A percentile compares a stretch with the other conserved stretches of the same genome.
These are phyloP conservation scores for Choloepus hoffmanni DNA, from an alignment of 2,113 vertebrate genomes.

Conservation along the genomic window DNA sequence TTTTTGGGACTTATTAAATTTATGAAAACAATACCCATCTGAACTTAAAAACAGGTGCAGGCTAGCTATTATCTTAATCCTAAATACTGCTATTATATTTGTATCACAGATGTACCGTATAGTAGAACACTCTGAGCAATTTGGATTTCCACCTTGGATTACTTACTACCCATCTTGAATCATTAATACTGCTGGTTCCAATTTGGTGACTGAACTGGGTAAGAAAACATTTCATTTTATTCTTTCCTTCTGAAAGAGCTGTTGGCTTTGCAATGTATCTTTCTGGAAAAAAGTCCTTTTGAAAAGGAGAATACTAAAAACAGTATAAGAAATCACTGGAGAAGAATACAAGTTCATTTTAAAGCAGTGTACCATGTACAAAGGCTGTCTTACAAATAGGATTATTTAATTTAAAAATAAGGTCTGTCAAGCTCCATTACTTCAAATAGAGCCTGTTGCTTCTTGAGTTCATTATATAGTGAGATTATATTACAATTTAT, in stretches of 20 bases:
- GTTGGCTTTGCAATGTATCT: background rate
- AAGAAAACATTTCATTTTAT: constrained; percentile 70
- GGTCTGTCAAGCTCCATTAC: constrained; percentile 88
- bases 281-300: constrained; percentile 56
- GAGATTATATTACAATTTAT: constrained; percentile 87
- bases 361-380: constrained; percentile 86
- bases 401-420: constrained; percentile 90
- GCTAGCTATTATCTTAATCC: background rate
- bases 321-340: constrained; percentile 56
- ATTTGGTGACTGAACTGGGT: constrained; percentile 8
- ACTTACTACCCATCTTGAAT: background rate
- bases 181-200: constrained; percentile 59
- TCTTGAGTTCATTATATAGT: constrained; percentile 88
- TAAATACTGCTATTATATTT: background rate
- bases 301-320: constrained; percentile 78
- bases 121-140: background rate
- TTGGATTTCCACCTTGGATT: background rate
- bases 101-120: background rate
- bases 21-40: constrained; percentile 53
- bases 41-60: constrained; percentile 19
- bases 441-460: constrained; percentile 87
- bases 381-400: constrained; percentile 88
- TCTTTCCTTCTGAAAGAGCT: constrained; percentile 76
- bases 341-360: constrained; percentile 87
- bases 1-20: constrained; percentile 30